phyloP scores from a whole-genome alignment of 2,113 vertebrate species.

The Dasyprocta punctata region DNA sequence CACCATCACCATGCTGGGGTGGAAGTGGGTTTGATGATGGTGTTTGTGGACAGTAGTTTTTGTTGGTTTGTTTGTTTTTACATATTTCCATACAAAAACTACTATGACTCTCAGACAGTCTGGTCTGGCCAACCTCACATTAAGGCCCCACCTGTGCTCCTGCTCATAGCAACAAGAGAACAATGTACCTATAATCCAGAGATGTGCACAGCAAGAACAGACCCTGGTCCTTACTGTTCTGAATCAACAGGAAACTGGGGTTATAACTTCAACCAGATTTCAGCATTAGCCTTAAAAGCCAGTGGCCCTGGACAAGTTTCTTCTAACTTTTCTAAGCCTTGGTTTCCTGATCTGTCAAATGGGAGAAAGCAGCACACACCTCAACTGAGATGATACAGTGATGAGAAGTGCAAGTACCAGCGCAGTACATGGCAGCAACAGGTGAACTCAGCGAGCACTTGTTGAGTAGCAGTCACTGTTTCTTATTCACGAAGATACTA shows the following conservation, averaged over 20 bases:
- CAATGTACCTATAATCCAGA: fast-evolving
- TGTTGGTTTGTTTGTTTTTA: neutral
- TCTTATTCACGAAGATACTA: neutral
- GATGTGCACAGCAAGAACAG: too few species aligned
- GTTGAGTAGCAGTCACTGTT: neutral
- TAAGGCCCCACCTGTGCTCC: neutral
- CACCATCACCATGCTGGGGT: too few species aligned
- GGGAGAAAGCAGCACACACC: neutral
- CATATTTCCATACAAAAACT: neutral
- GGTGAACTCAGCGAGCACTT: neutral
- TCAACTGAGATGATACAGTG: neutral
- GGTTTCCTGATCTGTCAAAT: neutral
- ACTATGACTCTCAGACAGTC: neutral
- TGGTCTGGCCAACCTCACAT: neutral
- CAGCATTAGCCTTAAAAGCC: neutral
- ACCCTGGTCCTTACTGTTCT: neutral
- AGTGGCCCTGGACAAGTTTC: neutral
- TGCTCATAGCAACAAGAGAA: neutral
- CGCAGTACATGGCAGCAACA: neutral
- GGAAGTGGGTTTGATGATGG: fast-evolving
- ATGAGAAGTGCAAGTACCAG: neutral
- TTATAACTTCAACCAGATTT: neutral
- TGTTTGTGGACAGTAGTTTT: neutral
- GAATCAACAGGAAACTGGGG: neutral
- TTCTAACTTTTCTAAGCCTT: neutral